Evolutionary conservation across 1,140 invertebrate species (phyloP), one percentile per base, ranked within the genome.

Genomic region (Metaphire vulgaris): DNA sequence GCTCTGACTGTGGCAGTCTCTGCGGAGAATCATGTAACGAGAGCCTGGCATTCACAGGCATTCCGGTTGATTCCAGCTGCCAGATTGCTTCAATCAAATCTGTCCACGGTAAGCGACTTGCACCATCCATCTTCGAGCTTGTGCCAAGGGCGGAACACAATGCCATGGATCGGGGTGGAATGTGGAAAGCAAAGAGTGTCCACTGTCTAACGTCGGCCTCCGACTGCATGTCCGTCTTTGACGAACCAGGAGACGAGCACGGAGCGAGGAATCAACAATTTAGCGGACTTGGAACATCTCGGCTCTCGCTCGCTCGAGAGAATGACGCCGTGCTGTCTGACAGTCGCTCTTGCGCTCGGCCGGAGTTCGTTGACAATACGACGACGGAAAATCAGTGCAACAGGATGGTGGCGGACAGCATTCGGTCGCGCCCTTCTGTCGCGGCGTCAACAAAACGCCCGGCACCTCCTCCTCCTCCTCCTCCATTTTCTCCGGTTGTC

Each of bases 11-110:
- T 56, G 21, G 6, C 41, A 56, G 41, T 56, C 6, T 56, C 21
- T 21, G 41, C 21, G 41, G 41, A 56, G n/a, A n/a, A n/a, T 56
- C 41, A 21, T 56, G 41, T 21, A 56, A 56, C 41, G 41, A 56
- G 16, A 69, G n/a, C 67, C 67, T 69, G 2, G 12, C 2, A 14
- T 29, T n/a, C 29, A n/a, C 26, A 71, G n/a, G n/a, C 28, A 71
- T n/a, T 71, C 26, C 30, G n/a, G 32, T 74, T 76, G 76, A 66
- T 75, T 16, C 79, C 80, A 72, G 78, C 31, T 76, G 79, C 33
- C 85, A 85, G 74, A 83, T 81, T 15, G 85, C 85, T 15, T 85
- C 84, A 1, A 83, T 86, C 15, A 72, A 82, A n/a, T 80, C 79
- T n/a, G 76, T 83, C 56, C 83, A 71, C 26, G 34, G 33, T 34